Evolutionary conservation across 2,113 vertebrate species (phyloP), one percentile per base, ranked within the genome.

Genomic region (Corythornis cristatus): DNA sequence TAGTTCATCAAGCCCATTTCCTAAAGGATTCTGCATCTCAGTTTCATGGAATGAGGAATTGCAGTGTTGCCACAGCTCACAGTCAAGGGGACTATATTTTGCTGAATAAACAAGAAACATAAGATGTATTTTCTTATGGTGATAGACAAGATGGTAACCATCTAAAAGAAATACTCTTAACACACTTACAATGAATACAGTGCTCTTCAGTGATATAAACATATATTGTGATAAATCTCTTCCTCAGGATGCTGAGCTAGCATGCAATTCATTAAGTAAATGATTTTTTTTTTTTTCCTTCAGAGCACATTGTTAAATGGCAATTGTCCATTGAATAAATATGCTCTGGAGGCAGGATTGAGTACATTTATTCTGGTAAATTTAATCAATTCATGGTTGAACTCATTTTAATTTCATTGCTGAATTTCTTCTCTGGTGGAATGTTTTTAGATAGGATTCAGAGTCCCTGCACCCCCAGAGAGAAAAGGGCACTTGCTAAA

Each of bases 281-380:
- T 90, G 17, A 87, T 40, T 51, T 37, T 43, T 31, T 74, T 71
- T 74, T 64, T 65, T 43, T 77, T 71, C n/a, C 65, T 82, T 29
- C 45, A 72, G 50, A 88, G 48, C 17, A 84, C 37, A 53, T 54
- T 89, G 51, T 48, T 93, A 93, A 95, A 89, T 94, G 56, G 57
- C 58, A 91, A 92, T 93, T 93, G 93, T 94, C 83, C 71, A 93
- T 54, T 95, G 67, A 93, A 93, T 83, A 90, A 94, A 91, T 89
- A 89, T 64, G 3, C 40, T 90, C 37, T 70, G 67, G 90, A 93
- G 31, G 57, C 90, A 94, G 56, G 35, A 60, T 28, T 80, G 37
- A 89, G 70, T 89, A 85, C 57, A 78, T 87, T 94, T 94, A 81
- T 94, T 94, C 88, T 93, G 68, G 74, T 87, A 92, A 82, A 93